Percentiles rank a stretch among this genome's conserved stretches.
These are phyloP conservation scores for Chymomyza amoena DNA, from an alignment of 2,888 invertebrate genomes.

Conservation along the genomic window DNA sequence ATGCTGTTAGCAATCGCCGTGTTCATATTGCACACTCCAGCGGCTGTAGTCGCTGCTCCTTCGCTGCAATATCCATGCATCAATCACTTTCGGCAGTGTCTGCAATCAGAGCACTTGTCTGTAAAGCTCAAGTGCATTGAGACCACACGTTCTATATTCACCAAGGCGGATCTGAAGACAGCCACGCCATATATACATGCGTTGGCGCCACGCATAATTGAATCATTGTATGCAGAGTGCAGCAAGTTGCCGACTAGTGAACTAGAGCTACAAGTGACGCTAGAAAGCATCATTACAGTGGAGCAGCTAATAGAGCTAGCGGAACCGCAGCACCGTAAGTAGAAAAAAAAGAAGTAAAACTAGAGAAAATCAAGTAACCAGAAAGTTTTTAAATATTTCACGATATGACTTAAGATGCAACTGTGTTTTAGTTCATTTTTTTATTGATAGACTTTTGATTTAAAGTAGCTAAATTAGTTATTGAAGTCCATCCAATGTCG, in stretches of 20 bases:
- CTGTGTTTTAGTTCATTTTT: neutral
- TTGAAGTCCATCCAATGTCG: neutral
- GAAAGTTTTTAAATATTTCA: neutral
- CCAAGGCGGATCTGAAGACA: slow-evolving; percentile 84
- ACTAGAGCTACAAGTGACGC: slow-evolving; percentile 84
- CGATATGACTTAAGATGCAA: neutral
- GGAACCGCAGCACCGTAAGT: slow-evolving; percentile 88
- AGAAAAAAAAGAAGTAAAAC: neutral
- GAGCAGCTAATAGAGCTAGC: slow-evolving; percentile 87
- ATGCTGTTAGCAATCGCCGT: slow-evolving; percentile 94
- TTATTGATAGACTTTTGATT: neutral
- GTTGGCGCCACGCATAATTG: slow-evolving; percentile 88
- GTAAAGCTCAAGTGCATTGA: slow-evolving; percentile 89
- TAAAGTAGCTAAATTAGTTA: neutral
- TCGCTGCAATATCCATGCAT: slow-evolving; percentile 94
- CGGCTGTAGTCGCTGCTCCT: slow-evolving; percentile 87
- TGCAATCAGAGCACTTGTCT: slow-evolving; percentile 84
- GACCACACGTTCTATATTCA: slow-evolving; percentile 87
- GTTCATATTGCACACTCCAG: slow-evolving; percentile 90
- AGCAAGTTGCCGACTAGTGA: slow-evolving; percentile 83
- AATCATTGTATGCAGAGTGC: slow-evolving; percentile 84
- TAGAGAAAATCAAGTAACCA: too few relatives aligned
- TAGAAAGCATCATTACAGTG: slow-evolving; percentile 86
- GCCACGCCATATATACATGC: slow-evolving; percentile 90
- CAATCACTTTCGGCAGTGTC: slow-evolving; percentile 92